phyloP scores from a whole-genome alignment of 2,113 vertebrate genomes.

The Panthera tigris region DNA sequence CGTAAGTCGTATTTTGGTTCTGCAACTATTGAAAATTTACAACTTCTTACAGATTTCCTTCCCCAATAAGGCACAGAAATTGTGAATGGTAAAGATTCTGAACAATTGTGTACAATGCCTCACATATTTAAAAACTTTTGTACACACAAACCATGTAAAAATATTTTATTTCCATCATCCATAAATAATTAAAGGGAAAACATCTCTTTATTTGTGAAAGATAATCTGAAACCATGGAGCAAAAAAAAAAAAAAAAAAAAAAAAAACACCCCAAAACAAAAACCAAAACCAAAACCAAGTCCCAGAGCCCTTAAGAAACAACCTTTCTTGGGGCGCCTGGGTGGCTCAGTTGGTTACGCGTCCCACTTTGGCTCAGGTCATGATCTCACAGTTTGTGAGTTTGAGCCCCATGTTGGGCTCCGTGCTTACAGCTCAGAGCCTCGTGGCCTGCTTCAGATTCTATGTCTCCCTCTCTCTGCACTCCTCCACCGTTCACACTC shows the following conservation, averaged over 20 bases:
- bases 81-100: background rate
- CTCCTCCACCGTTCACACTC: no score
- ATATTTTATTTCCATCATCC: background rate
- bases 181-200: background rate
- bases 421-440: no score
- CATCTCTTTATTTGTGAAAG: background rate
- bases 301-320: background rate
- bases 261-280: background rate
- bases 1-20: background rate
- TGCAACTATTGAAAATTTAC: background rate
- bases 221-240: conserved; percentile 6
- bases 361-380: no score
- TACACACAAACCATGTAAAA: background rate
- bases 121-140: background rate
- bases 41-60: background rate
- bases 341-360: no score
- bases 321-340: background rate
- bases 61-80: conserved; percentile 2
- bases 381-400: no score
- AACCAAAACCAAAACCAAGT: background rate
- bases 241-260: background rate
- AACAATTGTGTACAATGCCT: background rate
- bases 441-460: no score
- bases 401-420: no score
- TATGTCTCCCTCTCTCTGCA: no score